Evolutionary conservation across 2,113 vertebrate species (phyloP).

Genomic region (Rhombomys opimus): DNA sequence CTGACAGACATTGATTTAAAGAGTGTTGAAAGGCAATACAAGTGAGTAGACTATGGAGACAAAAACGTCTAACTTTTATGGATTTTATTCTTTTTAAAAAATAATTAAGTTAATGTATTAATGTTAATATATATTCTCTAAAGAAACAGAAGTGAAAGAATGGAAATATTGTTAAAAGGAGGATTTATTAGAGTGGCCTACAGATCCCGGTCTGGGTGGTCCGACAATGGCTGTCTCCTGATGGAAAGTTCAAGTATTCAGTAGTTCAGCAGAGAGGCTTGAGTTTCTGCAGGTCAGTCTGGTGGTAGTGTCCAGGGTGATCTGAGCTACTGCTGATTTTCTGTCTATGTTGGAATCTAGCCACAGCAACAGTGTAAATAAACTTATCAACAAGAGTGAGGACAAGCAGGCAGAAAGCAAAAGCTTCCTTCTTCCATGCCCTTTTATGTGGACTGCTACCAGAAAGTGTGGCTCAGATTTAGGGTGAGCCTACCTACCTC

Average conservation of each 20-base stretch:
- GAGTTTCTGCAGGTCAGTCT: neutral
- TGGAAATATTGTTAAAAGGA: neutral
- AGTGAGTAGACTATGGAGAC: neutral
- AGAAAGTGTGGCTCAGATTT: neutral
- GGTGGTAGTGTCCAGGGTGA: neutral
- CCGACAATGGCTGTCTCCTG: neutral
- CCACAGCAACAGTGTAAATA: neutral
- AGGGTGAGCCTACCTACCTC: neutral
- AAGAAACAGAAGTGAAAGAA: neutral
- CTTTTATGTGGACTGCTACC: neutral
- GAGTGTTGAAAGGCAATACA: slow-evolving; percentile 8
- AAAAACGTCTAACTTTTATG: neutral
- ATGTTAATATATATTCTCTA: neutral
- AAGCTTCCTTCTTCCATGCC: neutral
- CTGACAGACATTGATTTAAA: neutral
- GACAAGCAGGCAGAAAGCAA: neutral
- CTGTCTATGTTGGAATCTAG: neutral
- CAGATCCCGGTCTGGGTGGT: neutral
- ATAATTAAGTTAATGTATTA: neutral
- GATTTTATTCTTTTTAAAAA: too few relatives aligned
- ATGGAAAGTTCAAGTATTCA: neutral
- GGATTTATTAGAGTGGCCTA: neutral
- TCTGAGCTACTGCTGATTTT: neutral
- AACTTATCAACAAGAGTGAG: neutral
- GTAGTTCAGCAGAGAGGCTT: neutral